Percentiles rank a stretch among this genome's conserved stretches.
These are phyloP conservation scores for Limnephilus lunatus DNA, from an alignment of 2,888 invertebrate species.

Conservation along the genomic window DNA sequence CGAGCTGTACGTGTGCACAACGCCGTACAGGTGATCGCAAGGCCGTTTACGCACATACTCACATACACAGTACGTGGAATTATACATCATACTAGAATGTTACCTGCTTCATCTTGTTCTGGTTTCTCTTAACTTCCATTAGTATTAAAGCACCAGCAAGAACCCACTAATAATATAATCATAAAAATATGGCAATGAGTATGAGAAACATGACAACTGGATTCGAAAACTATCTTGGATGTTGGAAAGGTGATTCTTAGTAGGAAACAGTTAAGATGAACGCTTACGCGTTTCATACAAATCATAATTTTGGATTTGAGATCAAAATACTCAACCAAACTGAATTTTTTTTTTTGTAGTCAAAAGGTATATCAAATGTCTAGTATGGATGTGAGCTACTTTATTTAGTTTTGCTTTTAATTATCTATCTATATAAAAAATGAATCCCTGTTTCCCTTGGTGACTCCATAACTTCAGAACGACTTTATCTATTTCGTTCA, in stretches of 20 bases:
- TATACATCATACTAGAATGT: slow-evolving; percentile 19
- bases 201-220: neutral
- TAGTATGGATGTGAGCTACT: too few species aligned
- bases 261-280: neutral
- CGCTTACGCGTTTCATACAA: too few species aligned
- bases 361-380: too few species aligned
- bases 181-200: neutral
- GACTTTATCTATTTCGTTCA: too few species aligned
- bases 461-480: too few species aligned
- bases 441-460: too few species aligned
- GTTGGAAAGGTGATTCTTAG: neutral
- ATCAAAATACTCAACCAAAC: too few species aligned
- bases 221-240: neutral
- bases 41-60: slow-evolving; percentile 50
- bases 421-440: too few species aligned
- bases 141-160: too few species aligned
- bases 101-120: neutral
- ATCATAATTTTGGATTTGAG: too few species aligned
- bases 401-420: too few species aligned
- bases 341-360: too few species aligned
- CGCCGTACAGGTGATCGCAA: slow-evolving; percentile 49
- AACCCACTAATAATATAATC: neutral
- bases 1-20: neutral
- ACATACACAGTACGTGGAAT: neutral
- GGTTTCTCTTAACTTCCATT: neutral